Conservation (phyloP, 2,797 vertebrate genomes). For the Chelon labrosus region DNA sequence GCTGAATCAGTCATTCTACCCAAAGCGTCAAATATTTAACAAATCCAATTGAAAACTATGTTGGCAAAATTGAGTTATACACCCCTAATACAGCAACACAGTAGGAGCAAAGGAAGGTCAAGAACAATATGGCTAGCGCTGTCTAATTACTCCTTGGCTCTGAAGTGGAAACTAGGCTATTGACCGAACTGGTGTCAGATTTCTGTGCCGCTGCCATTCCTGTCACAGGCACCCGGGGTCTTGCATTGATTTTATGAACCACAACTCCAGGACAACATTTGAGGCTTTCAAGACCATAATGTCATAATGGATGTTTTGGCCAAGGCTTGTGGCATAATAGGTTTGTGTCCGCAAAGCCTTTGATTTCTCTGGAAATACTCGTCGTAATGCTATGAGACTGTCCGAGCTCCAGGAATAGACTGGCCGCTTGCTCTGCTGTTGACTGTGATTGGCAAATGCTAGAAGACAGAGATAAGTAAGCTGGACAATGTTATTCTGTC, state of each 20-base stretch:
- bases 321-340: constrained; percentile 32
- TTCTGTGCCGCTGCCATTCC: constrained; percentile 69
- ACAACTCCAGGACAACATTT: constrained; percentile 51
- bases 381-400: constrained; percentile 23
- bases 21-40: constrained; percentile 54
- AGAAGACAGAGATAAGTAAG: constrained; percentile 38
- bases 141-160: constrained; percentile 25
- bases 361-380: constrained; percentile 40
- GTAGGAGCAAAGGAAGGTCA: constrained; percentile 8
- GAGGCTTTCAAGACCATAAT: constrained; percentile 61
- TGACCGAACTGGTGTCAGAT: constrained; percentile 76
- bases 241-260: constrained; percentile 73
- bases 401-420: constrained; percentile 60
- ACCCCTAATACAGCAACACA: neutral
- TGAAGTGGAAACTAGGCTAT: constrained; percentile 62
- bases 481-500: constrained; percentile 23
- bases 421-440: constrained; percentile 21
- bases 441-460: constrained; percentile 43
- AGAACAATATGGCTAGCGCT: constrained; percentile 26
- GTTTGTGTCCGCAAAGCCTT: constrained; percentile 30
- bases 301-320: constrained; percentile 57
- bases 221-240: constrained; percentile 60
- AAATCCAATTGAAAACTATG: constrained; percentile 31
- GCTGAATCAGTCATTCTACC: constrained; percentile 30
- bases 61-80: constrained; percentile 27